Conservation (phyloP, 2,113 vertebrate genomes). For the Actinemys pallida region DNA sequence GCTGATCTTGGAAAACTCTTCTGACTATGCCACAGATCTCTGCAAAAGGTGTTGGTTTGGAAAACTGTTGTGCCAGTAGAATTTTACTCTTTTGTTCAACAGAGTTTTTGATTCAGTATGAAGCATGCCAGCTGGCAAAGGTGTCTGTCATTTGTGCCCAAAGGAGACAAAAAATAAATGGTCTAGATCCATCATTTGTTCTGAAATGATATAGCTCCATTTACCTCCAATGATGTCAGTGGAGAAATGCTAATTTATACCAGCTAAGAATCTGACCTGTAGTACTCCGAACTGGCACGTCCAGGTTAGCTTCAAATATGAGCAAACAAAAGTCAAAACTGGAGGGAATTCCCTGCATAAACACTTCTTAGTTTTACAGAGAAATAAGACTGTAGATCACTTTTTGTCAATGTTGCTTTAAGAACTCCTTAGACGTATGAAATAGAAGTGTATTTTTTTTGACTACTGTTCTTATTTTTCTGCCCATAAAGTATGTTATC, state of each 20-base stretch:
- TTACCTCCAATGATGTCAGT: not conserved
- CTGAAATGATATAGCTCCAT: not conserved
- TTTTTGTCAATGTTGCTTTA: not conserved
- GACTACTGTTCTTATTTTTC: not conserved
- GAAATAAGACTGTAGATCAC: not conserved
- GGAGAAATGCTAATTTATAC: not conserved
- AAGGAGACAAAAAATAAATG: not conserved
- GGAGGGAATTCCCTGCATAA: not conserved
- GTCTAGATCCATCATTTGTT: not conserved
- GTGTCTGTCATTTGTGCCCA: constrained; percentile 35
- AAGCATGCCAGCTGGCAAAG: constrained; percentile 48
- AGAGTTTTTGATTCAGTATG: constrained; percentile 25
- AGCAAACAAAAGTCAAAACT: not conserved
- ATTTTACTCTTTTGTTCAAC: constrained; percentile 37
- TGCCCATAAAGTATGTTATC: not conserved
- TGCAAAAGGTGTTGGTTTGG: constrained; percentile 8
- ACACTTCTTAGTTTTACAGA: not conserved
- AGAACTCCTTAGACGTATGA: not conserved
- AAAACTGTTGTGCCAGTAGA: constrained; percentile 18
- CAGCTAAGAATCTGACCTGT: not conserved
- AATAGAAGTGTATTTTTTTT: not conserved
- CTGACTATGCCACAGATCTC: not conserved
- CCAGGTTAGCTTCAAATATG: not conserved
- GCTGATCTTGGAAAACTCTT: not conserved
- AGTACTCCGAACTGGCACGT: not conserved